phyloP scores from a whole-genome alignment of 2,888 invertebrate genomes.

The Mechanitis messenoides region DNA sequence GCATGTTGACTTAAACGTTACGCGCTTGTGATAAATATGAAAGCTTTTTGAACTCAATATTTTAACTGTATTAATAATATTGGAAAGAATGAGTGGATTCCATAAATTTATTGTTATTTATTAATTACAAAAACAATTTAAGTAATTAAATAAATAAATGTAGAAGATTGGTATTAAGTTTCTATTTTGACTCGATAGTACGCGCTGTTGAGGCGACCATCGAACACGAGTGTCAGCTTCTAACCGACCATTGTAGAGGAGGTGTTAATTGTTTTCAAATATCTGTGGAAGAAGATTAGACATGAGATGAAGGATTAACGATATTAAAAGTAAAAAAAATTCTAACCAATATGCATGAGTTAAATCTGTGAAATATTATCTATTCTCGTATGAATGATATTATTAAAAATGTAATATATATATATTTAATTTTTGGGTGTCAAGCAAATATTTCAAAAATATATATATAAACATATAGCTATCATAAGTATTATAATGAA shows the following conservation, averaged over 20 bases:
- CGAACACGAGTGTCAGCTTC: conserved; percentile 85
- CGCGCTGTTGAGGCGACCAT: conserved; percentile 90
- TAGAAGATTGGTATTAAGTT: conserved; percentile 69
- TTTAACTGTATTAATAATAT: too few species aligned
- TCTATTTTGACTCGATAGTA: conserved; percentile 87
- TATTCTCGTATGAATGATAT: too few species aligned
- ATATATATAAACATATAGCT: neutral
- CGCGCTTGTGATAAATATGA: too few species aligned
- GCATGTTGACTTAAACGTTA: too few species aligned
- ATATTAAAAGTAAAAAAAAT: too few species aligned
- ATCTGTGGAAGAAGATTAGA: conserved; percentile 78
- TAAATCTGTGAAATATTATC: neutral
- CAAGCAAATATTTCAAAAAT: neutral
- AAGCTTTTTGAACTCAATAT: too few species aligned
- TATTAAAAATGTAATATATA: neutral
- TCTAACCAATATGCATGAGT: too few species aligned
- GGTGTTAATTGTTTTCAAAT: conserved; percentile 88
- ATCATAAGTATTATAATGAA: neutral
- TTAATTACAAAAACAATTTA: too few species aligned
- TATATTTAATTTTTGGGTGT: neutral
- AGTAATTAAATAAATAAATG: too few species aligned
- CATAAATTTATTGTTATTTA: conserved; percentile 38
- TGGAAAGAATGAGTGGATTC: conserved; percentile 18
- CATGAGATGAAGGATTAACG: too few species aligned
- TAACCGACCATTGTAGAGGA: conserved; percentile 62